Evolutionary conservation across 30 jellyfish, hydroid and myxozoan species (phyloP), one percentile per base, ranked within the genome.

Genomic region (Turritopsis dohrnii): DNA sequence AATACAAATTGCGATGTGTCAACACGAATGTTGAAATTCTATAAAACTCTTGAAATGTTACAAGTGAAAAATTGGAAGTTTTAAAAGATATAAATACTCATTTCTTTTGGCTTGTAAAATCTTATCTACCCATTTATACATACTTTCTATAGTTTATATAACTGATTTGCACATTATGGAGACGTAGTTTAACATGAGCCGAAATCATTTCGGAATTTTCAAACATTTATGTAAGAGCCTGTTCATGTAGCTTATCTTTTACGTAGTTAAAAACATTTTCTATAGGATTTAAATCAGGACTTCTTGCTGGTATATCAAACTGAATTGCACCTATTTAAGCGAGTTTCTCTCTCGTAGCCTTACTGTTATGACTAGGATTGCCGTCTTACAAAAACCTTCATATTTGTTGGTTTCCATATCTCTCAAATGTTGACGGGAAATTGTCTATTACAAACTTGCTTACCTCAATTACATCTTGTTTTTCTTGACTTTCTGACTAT

Each of bases 211-310:
- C 60, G 13, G 13, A 71, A 23, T 81, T 52, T 22, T 72, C 82
- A 41, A 19, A 53, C 17, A 9, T 25, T 17, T 52, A 1, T 16
- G 23, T 73, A 21, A 83, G 25, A 28, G 90, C 90, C 52, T 81
- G 84, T 53, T 81, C 87, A 8, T 54, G 54, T 5, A 81, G 22
- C 23, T 52, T 19, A 17, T 23, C 53, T 54, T 81, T 81, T 8
- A 54, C 84, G 54, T 19, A 26, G 18, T 81, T 23, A 71, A 81
- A 81, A 23, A 65, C 19, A 65, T 81, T 81, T 21, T 52, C 87
- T 21, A 81, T 81, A 28, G 90, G 90, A 18, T 72, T 71, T 31
- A 72, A 79, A 31, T 83, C 85, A 53, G 79, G 87, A 53, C 87
- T 71, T 18, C 84, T 23, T 21, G 87, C 87, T 22, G 87, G 84